Base-by-base conservation (phyloP, 2,113 vertebrate species). In the Lepus europaeus region DNA sequence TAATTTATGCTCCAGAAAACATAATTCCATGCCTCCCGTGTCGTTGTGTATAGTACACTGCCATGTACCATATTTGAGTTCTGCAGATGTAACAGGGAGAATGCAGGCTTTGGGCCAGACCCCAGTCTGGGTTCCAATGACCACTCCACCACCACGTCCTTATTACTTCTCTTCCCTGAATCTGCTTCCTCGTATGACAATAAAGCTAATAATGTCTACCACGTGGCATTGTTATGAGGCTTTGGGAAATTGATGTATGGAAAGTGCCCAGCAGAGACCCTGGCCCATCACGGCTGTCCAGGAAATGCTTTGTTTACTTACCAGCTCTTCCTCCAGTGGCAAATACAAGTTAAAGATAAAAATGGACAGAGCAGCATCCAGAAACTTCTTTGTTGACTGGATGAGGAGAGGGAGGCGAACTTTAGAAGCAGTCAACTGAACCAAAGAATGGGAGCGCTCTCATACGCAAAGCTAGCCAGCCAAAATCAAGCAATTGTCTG, bases 191-290 rank as follows among this genome's bases (percentile, higher is more conserved):
- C 36, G 17, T 36, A 20, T 19, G 59, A 56, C 20, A 49, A 39
- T 12, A 33, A 70, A 95, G 59, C 69, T 51, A 89, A 53, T 19
- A 79, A 45, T 59, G 29, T 10, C 33, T 25, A 79, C 33, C 20
- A 22, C 19, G 3, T 12, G n/a, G 29, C 33, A 64, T 23, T 31
- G 27, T 64, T 53, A 13, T 19, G 16, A 89, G 45, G 11, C 56
- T 72, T 70, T 61, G 29, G 25, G 80, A 31, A 87, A n/a, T 72
- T 72, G 53, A 25, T 51, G 3, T 11, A 14, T 87, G 36, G 73
- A 93, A 94, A 59, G 56, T 59, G 25, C 64, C 51, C n/a, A 72
- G 13, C 39, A 39, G 87, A 95, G 25, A 92, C 25, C 27, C 31
- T 61, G 22, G 31, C 23, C 14, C 10, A 22, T 53, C 19, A 22